Conservation (phyloP, 2,113 vertebrate species). For the Lepus timidus region DNA sequence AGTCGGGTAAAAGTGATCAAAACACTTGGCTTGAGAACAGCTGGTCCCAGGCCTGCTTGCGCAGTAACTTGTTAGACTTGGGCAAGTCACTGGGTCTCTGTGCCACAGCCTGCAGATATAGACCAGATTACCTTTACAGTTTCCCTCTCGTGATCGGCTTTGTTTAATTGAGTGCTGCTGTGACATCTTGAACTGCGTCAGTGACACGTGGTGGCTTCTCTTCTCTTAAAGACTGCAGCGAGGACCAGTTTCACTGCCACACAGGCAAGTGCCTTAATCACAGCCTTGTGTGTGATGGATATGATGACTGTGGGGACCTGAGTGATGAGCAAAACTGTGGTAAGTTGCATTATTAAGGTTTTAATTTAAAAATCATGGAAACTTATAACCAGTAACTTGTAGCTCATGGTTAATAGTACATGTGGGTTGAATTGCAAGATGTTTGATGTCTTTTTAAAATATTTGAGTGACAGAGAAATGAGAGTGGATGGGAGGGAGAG, state of each 20-base stretch:
- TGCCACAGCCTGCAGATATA: not conserved
- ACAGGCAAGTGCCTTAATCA: constrained; percentile 94
- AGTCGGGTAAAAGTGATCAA: not conserved
- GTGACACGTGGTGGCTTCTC: not conserved
- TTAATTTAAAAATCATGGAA: not conserved
- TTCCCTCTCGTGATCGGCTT: not conserved
- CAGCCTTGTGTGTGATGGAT: constrained; percentile 94
- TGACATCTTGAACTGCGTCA: not conserved
- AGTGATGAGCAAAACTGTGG: constrained; percentile 96
- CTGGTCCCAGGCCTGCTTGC: not conserved
- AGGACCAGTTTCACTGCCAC: constrained; percentile 90
- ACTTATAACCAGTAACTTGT: not conserved
- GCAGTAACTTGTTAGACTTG: not conserved
- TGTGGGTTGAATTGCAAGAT: not conserved
- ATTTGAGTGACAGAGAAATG: no score
- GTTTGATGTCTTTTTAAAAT: not conserved
- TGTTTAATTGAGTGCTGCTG: rapidly evolving
- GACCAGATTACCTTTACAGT: not conserved
- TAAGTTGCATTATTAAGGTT: constrained; percentile 82
- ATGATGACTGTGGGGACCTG: constrained; percentile 97
- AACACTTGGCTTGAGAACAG: not conserved
- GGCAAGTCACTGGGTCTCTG: not conserved
- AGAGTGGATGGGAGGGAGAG: no score
- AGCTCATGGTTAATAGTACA: not conserved
- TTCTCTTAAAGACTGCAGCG: constrained; percentile 90